phyloP scores from a whole-genome alignment of 1,140 invertebrate genomes.

The Phymastichus coffea region DNA sequence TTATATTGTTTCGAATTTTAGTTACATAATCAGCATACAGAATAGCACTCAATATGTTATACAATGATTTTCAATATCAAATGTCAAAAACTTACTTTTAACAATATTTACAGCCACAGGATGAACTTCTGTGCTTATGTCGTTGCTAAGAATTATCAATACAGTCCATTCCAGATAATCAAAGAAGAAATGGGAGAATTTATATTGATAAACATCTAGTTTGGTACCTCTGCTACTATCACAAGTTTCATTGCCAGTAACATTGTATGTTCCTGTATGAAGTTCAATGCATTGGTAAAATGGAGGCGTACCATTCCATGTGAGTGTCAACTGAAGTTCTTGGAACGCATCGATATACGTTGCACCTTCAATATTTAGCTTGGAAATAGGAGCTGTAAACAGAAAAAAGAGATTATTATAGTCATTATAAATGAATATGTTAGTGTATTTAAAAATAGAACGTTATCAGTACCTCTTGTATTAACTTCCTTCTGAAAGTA shows the following conservation, averaged over 20 bases:
- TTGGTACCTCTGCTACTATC: constrained; percentile 37
- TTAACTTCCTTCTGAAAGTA: constrained; percentile 65
- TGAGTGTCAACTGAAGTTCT: constrained; percentile 68
- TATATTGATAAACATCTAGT: constrained; percentile 62
- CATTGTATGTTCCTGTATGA: constrained; percentile 68
- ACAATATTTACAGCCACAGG: constrained; percentile 76
- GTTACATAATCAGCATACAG: no score
- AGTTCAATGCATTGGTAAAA: constrained; percentile 68
- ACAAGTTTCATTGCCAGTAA: constrained; percentile 78
- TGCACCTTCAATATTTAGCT: constrained; percentile 67
- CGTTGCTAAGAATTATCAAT: constrained; percentile 73
- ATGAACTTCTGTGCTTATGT: constrained; percentile 67
- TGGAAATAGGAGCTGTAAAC: constrained; percentile 66
- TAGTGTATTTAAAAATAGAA: neutral
- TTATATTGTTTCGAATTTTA: neutral
- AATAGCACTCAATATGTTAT: no score
- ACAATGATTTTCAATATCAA: constrained; percentile 2
- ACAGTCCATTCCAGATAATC: constrained; percentile 68
- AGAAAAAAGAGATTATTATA: constrained; percentile 24
- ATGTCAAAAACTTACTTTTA: constrained; percentile 72
- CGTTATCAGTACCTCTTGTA: constrained; percentile 59
- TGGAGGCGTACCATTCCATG: constrained; percentile 70
- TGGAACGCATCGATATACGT: constrained; percentile 81
- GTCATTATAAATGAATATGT: constrained; percentile 18
- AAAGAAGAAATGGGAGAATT: constrained; percentile 67